Percentiles rank a stretch among this genome's conserved stretches.
Evolutionary conservation across 64 coral and sea anemone genomes (phyloP).

Genomic region (Stichodactyla mertensii): DNA sequence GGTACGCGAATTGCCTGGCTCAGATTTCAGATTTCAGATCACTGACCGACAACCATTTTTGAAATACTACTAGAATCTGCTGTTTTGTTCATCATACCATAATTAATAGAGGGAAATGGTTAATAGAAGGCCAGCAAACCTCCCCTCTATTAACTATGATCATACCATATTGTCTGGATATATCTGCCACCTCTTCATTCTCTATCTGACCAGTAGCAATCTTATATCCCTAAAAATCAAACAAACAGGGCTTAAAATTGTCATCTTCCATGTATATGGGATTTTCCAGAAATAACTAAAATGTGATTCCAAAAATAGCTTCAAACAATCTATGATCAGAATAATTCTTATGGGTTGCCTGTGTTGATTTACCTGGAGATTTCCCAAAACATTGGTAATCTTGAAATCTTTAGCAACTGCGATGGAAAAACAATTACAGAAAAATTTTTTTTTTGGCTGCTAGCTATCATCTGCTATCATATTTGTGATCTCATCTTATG

Average conservation of each 20-base stretch:
- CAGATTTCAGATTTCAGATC: no score
- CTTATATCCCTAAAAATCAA: conserved; percentile 66
- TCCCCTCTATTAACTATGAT: not conserved
- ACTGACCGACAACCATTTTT: no score
- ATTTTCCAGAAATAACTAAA: not conserved
- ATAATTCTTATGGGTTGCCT: not conserved
- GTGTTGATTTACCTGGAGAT: conserved; percentile 69
- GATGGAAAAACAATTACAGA: not conserved
- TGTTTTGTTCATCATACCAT: no score
- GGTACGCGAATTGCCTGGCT: no score
- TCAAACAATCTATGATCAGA: not conserved
- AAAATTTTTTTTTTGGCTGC: not conserved
- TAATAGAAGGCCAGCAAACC: not conserved
- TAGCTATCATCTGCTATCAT: no score
- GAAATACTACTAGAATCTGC: no score
- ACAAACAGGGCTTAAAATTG: not conserved
- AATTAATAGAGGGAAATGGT: no score
- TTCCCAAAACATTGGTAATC: conserved; percentile 90
- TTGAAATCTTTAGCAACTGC: conserved; percentile 97
- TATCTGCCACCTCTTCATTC: conserved; percentile 48
- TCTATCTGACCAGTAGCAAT: conserved; percentile 92
- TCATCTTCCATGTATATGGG: not conserved
- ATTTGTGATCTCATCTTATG: no score
- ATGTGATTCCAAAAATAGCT: no score
- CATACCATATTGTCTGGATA: conserved; percentile 68